Percentiles rank a stretch among this genome's conserved stretches.
phyloP scores from a whole-genome alignment of 1,140 invertebrate genomes.

The Scylla paramamosain region DNA sequence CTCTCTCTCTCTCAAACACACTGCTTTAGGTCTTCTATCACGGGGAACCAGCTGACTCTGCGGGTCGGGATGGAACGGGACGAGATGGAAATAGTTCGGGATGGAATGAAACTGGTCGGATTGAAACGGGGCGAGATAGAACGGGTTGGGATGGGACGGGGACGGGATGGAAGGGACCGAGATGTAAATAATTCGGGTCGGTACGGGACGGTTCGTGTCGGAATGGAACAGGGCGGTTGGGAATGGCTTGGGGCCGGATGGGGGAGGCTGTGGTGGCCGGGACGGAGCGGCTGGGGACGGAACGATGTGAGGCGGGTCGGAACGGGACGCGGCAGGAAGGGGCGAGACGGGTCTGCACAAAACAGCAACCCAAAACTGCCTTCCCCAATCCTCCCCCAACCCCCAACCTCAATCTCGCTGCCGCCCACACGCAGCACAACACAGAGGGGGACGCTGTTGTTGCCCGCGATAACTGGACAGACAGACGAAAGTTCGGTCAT shows the following conservation, averaged over 20 bases:
- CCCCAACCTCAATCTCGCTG: not conserved
- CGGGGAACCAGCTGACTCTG: not conserved
- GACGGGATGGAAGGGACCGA: not conserved
- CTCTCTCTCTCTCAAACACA: not conserved
- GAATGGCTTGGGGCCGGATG: too few species aligned
- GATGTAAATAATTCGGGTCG: not conserved
- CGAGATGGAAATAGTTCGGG: not conserved
- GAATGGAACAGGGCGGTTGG: not conserved
- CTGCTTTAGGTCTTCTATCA: not conserved
- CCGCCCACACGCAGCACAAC: not conserved
- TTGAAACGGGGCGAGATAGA: not conserved
- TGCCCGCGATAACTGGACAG: too few species aligned
- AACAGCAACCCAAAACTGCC: not conserved
- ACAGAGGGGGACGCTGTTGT: not conserved
- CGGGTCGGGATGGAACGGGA: not conserved
- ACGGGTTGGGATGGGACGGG: not conserved
- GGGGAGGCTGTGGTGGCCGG: too few species aligned
- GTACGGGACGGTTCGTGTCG: not conserved
- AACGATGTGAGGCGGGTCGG: too few species aligned
- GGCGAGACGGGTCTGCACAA: too few species aligned
- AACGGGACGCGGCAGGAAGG: too few species aligned
- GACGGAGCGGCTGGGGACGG: too few species aligned
- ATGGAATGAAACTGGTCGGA: not conserved
- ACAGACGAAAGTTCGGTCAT: too few species aligned
- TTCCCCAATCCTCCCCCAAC: not conserved